Evolutionary conservation across 2,888 invertebrate genomes (phyloP), one percentile per base, ranked within the genome.

Genomic region (Loripinus fragilis): DNA sequence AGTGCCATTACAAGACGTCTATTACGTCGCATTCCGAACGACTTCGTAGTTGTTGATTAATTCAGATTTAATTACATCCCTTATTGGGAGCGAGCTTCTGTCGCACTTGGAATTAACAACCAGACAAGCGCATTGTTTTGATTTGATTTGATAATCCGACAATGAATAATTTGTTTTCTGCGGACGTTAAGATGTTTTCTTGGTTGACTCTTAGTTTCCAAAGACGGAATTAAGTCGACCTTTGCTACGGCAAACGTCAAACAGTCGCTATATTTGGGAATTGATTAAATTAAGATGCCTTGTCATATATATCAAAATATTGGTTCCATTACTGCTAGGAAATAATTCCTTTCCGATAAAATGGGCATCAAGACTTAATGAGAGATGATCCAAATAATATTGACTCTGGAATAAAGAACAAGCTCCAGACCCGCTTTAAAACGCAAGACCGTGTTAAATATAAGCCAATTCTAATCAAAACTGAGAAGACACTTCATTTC

Each of bases 401-500:
- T 60, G 60, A 60, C 55, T 25, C 20, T 8, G 1, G 55, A 28
- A 41, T 60, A 55, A 42, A 55, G 23, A 52, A 35, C 50, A 33
- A 3, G 33, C 60, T 60, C 12, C 7, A 33, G 60, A 1, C 60
- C 12, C 20, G 33, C 60, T 60, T 60, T 28, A 60, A 33, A 60
- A 30, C 33, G 17, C 60, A 60, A 60, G 60, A 60, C 60, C 60
- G 60, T 60, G 60, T 60, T 60, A 60, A 60, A 70, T 33, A 28
- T 80, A 77, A 78, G 42, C 75, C 81, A 75, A 77, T 77, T 77
- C 70, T 66, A 81, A 66, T 68, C 81, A 72, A 30, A 52, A 76
- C 45, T 60, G 60, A 12, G 33, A 79, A 76, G 83, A 83, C 83
- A 80, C 70, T 78, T 83, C 78, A 83, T 83, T 83, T 83, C 80